A percentile compares a stretch with the other conserved stretches of the same genome.
phyloP scores from a whole-genome alignment of 1,140 invertebrate genomes.

The Caerostris extrusa region DNA sequence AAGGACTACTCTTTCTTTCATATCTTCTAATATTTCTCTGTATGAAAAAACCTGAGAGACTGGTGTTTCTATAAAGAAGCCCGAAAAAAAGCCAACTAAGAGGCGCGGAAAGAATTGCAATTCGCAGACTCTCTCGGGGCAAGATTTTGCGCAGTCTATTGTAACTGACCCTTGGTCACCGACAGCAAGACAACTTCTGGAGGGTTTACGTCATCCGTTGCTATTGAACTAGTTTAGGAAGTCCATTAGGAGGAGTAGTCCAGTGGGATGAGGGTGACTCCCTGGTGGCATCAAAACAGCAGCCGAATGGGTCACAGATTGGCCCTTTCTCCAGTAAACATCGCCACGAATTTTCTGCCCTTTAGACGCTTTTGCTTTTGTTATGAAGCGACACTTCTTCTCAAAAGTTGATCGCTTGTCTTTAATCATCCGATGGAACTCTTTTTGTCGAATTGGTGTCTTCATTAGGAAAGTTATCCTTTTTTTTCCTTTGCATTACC shows the following conservation, averaged over 20 bases:
- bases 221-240: conserved; percentile 67
- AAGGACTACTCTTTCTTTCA: conserved; percentile 17
- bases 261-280: conserved; percentile 27
- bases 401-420: conserved; percentile 22
- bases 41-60: conserved; percentile 31
- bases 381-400: not conserved
- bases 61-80: conserved; percentile 33
- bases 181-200: conserved; percentile 60
- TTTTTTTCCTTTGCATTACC: not conserved
- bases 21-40: not conserved
- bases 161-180: conserved; percentile 70
- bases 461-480: not conserved
- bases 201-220: conserved; percentile 59
- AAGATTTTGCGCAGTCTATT: conserved; percentile 61
- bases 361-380: conserved; percentile 48
- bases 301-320: conserved; percentile 56
- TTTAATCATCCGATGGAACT: not conserved
- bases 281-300: conserved; percentile 55
- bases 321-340: conserved; percentile 46
- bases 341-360: conserved; percentile 47
- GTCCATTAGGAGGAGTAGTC: conserved; percentile 71
- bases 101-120: conserved; percentile 66
- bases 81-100: conserved; percentile 18
- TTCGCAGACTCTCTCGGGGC: conserved; percentile 50
- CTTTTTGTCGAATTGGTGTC: not conserved